Evolutionary conservation across 2,113 vertebrate species (phyloP).

Genomic region (Vimba vimba): DNA sequence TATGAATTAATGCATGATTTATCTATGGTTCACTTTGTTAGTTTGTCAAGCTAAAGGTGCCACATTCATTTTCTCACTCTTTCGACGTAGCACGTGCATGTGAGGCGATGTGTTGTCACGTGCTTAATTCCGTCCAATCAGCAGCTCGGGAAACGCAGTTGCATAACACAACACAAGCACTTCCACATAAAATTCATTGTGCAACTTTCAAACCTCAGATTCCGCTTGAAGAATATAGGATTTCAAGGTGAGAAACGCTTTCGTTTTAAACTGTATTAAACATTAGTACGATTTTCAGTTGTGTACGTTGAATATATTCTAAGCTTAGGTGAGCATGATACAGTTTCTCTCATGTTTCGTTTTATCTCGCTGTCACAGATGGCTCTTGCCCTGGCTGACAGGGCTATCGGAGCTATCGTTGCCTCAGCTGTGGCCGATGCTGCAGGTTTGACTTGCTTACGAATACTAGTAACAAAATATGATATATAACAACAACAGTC

Average conservation of each 20-base stretch:
- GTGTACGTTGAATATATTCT: neutral
- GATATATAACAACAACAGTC: neutral
- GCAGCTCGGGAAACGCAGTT: neutral
- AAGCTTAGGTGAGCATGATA: neutral
- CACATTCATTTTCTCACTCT: no score
- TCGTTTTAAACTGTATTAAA: neutral
- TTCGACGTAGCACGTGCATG: neutral
- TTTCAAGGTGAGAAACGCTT: slow-evolving; percentile 1
- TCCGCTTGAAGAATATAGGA: neutral
- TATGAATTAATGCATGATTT: neutral
- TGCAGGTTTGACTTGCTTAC: slow-evolving; percentile 66
- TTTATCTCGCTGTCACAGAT: slow-evolving; percentile 62
- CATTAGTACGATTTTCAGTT: neutral
- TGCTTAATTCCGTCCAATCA: slow-evolving; percentile 25
- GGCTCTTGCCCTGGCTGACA: slow-evolving; percentile 65
- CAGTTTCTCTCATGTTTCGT: neutral
- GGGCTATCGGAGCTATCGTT: slow-evolving; percentile 73
- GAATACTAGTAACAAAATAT: neutral
- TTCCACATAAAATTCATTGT: neutral
- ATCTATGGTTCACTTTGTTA: no score
- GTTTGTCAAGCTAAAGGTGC: no score
- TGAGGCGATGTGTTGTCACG: neutral
- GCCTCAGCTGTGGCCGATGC: slow-evolving; percentile 76
- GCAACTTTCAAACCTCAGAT: neutral
- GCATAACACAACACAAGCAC: slow-evolving; percentile 3